A percentile compares a stretch with the other conserved stretches of the same genome.
phyloP scores from a whole-genome alignment of 1,140 invertebrate genomes.

The Penaeus japonicus region DNA sequence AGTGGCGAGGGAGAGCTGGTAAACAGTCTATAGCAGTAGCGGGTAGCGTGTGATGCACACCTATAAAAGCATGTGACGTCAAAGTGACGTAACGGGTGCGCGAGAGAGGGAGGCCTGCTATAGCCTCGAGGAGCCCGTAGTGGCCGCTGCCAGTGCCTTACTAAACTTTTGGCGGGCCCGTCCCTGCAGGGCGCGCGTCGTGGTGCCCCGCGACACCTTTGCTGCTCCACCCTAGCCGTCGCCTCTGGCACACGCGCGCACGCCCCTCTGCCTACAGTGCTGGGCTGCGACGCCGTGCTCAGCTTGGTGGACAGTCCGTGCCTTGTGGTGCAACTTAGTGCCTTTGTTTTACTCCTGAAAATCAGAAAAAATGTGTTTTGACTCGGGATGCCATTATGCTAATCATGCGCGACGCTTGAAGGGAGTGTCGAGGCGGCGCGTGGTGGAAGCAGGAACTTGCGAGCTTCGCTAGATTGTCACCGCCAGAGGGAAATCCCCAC shows the following conservation, averaged over 20 bases:
- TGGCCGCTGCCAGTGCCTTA: neutral
- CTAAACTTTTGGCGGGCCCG: neutral
- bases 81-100: neutral
- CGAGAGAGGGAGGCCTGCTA: neutral
- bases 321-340: too few relatives aligned
- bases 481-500: too few relatives aligned
- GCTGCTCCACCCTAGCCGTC: too few relatives aligned
- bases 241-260: neutral
- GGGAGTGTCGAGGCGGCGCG: too few relatives aligned
- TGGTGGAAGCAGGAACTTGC: too few relatives aligned
- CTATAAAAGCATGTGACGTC: slow-evolving; percentile 27
- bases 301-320: too few relatives aligned
- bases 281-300: neutral
- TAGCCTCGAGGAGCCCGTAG: neutral
- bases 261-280: neutral
- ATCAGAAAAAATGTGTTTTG: too few relatives aligned
- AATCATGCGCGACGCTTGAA: too few relatives aligned
- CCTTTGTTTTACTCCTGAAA: too few relatives aligned
- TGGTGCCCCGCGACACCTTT: neutral
- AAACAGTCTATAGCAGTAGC: slow-evolving; percentile 16
- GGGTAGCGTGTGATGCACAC: slow-evolving; percentile 6
- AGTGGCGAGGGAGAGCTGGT: neutral
- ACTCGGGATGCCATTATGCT: too few relatives aligned
- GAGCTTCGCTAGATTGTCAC: too few relatives aligned
- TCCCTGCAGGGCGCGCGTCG: neutral